A percentile compares a stretch with the other conserved stretches of the same genome.
Conservation (phyloP, 1,140 invertebrate species). For the Solenopsis fugax region DNA sequence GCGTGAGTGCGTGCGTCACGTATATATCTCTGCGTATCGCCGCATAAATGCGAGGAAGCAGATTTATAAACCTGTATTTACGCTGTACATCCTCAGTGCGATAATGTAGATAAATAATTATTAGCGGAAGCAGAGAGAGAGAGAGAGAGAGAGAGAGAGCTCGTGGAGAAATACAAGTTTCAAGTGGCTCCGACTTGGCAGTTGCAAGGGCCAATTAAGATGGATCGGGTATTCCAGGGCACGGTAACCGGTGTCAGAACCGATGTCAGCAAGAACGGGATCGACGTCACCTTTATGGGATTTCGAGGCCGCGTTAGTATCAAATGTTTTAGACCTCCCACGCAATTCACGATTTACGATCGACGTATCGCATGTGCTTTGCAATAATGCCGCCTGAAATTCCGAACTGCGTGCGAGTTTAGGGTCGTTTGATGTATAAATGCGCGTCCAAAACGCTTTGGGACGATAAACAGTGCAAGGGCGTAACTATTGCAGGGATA, state of each 20-base stretch:
- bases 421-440: not conserved
- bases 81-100: not conserved
- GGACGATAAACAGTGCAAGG: not conserved
- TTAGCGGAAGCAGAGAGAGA: too few species aligned
- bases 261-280: not conserved
- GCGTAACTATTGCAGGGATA: not conserved
- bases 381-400: conserved; percentile 24
- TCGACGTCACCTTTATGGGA: conserved; percentile 45
- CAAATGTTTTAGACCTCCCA: conserved; percentile 38
- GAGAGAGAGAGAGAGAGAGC: too few species aligned
- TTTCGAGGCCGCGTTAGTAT: conserved; percentile 35
- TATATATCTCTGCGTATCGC: not conserved
- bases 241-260: conserved; percentile 49
- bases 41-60: not conserved
- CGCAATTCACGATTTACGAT: conserved; percentile 44
- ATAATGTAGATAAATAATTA: conserved; percentile 8
- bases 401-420: conserved; percentile 8
- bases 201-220: conserved; percentile 60
- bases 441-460: conserved; percentile 4
- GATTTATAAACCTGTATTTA: conserved; percentile 3
- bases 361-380: conserved; percentile 13
- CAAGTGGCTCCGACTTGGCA: not conserved
- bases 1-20: not conserved
- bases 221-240: conserved; percentile 49
- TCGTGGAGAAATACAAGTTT: not conserved